phyloP scores from a whole-genome alignment of 1,140 invertebrate genomes.

The Drosophila nikananu region DNA sequence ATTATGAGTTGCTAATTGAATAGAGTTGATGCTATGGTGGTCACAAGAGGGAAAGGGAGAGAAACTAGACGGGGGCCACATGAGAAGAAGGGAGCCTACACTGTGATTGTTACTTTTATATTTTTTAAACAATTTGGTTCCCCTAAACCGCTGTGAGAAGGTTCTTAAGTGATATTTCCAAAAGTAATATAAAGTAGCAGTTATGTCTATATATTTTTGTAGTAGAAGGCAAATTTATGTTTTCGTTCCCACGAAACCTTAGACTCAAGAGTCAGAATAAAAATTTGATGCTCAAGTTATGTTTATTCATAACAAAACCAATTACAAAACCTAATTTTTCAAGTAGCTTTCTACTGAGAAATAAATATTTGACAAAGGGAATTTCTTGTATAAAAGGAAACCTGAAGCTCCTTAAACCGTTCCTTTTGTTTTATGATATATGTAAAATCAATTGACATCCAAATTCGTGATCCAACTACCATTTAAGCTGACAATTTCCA shows the following conservation, averaged over 20 bases:
- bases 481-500: background rate
- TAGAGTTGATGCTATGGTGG: conserved; percentile 62
- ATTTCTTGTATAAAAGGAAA: background rate
- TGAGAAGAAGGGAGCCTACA: conserved; percentile 11
- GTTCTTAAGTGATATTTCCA: background rate
- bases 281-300: conserved; percentile 15
- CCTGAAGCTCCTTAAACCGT: no score
- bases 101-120: background rate
- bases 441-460: background rate
- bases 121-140: no score
- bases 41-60: background rate
- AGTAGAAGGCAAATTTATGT: background rate
- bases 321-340: background rate
- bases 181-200: no score
- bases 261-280: background rate
- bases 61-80: background rate
- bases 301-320: background rate
- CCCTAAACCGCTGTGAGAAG: background rate
- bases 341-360: background rate
- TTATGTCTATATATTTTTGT: background rate
- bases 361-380: background rate
- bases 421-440: background rate
- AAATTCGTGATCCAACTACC: background rate
- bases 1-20: conserved; percentile 84
- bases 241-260: background rate